A percentile compares a stretch with the other conserved stretches of the same genome.
phyloP scores from a whole-genome alignment of 2,797 vertebrate species.

The Nothura maculosa region DNA sequence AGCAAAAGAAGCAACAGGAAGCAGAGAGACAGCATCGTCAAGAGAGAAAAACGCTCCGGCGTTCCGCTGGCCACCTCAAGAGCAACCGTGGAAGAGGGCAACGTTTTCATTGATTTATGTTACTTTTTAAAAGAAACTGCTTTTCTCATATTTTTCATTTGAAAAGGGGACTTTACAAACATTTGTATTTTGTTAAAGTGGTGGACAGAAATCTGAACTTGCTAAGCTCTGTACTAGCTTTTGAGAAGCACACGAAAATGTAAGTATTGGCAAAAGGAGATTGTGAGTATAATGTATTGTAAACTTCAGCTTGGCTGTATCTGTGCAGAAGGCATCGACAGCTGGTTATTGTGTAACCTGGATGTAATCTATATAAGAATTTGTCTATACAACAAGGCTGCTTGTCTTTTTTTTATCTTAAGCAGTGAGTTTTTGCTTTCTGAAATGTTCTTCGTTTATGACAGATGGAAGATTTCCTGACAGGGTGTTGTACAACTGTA shows the following conservation, averaged over 20 bases:
- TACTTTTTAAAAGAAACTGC: neutral
- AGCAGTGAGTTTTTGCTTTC: neutral
- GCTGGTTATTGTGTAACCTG: neutral
- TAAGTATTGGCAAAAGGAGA: neutral
- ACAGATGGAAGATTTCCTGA: neutral
- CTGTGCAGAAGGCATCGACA: slow-evolving; percentile 6
- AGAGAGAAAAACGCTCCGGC: slow-evolving; percentile 91
- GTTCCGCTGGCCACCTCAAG: slow-evolving; percentile 90
- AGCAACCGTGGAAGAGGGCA: slow-evolving; percentile 75
- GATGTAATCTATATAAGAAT: neutral
- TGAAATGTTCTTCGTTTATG: neutral
- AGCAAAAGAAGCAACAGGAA: slow-evolving; percentile 90
- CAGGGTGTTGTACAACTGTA: neutral
- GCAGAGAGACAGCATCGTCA: slow-evolving; percentile 91
- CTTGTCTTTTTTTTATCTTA: slow-evolving; percentile 7
- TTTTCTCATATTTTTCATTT: neutral
- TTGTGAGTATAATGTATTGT: neutral
- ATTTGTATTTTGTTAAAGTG: neutral
- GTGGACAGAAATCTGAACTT: neutral
- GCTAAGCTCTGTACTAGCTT: neutral
- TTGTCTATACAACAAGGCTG: neutral
- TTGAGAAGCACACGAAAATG: neutral
- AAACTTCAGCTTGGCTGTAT: neutral
- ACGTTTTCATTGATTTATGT: slow-evolving; percentile 61
- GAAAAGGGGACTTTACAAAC: neutral